Conservation (phyloP, 2,888 invertebrate species). For the Caenorhabditis panamensis region DNA sequence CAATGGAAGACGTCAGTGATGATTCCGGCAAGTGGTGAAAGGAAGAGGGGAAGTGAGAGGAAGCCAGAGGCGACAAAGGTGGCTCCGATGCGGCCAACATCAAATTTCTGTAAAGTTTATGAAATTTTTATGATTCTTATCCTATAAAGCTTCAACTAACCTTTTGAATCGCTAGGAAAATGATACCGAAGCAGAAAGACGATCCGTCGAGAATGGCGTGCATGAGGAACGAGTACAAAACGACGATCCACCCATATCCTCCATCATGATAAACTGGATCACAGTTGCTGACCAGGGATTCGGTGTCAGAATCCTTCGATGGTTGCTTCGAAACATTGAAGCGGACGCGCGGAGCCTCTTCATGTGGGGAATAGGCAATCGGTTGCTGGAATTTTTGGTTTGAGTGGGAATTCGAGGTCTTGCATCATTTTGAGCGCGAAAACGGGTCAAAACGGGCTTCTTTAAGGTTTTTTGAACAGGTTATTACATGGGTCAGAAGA, state of each 20-base stretch:
- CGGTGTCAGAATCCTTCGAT: not conserved
- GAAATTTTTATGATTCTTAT: not conserved
- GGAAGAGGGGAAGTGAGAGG: slow-evolving; percentile 91
- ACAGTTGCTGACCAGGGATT: too few relatives aligned
- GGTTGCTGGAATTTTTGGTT: not conserved
- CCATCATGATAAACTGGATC: slow-evolving; percentile 43
- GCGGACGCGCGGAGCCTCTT: slow-evolving; percentile 12
- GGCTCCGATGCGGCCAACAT: slow-evolving; percentile 90
- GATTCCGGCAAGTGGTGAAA: slow-evolving; percentile 85
- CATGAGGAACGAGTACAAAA: slow-evolving; percentile 91
- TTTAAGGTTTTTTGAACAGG: too few relatives aligned
- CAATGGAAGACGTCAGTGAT: slow-evolving; percentile 67
- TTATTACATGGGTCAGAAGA: too few relatives aligned
- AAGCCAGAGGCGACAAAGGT: slow-evolving; percentile 93
- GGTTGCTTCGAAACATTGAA: slow-evolving; percentile 3
- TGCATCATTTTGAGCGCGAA: too few relatives aligned
- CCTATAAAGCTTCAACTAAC: slow-evolving; percentile 28
- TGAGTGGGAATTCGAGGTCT: too few relatives aligned
- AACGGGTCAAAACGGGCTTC: too few relatives aligned
- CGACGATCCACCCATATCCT: slow-evolving; percentile 88
- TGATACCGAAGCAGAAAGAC: slow-evolving; percentile 93
- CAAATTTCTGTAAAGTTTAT: slow-evolving; percentile 86
- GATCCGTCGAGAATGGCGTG: slow-evolving; percentile 94
- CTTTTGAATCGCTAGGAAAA: slow-evolving; percentile 88
- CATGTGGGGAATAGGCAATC: not conserved